Evolutionary conservation across 1,140 invertebrate genomes (phyloP).

Genomic region (Aphis gossypii): DNA sequence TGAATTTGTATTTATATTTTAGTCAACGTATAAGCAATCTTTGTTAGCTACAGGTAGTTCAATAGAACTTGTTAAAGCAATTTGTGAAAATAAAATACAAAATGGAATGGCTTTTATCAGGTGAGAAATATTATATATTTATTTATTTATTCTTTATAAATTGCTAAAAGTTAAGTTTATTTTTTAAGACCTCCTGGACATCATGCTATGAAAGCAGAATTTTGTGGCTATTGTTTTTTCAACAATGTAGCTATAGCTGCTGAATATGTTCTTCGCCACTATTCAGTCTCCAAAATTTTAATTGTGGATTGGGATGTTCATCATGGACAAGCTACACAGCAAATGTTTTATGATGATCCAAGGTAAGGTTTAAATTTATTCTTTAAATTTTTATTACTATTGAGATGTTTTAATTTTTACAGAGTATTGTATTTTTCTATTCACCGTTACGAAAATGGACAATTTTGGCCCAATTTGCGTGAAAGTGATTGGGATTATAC

Average conservation of each 20-base stretch:
- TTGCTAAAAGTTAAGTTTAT: background rate
- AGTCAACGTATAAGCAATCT: conserved; percentile 83
- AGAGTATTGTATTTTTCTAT: conserved; percentile 97
- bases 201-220: conserved; percentile 90
- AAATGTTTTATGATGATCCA: conserved; percentile 92
- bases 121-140: conserved; percentile 62
- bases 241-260: conserved; percentile 97
- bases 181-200: conserved; percentile 88
- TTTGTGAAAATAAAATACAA: conserved; percentile 75
- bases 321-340: conserved; percentile 94
- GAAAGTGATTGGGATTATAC: conserved; percentile 89
- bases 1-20: conserved; percentile 62
- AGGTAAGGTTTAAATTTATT: conserved; percentile 68
- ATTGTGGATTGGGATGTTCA: conserved; percentile 98
- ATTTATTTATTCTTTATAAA: background rate
- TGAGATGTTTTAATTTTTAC: conserved; percentile 61
- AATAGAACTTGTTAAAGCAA: conserved; percentile 80
- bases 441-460: conserved; percentile 93
- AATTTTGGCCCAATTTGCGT: conserved; percentile 90
- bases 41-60: conserved; percentile 80
- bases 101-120: conserved; percentile 86
- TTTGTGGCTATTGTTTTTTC: conserved; percentile 94
- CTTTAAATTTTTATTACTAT: background rate
- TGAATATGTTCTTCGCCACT: conserved; percentile 76
- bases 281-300: conserved; percentile 73